phyloP scores from a whole-genome alignment of 30 jellyfish, hydroid and myxozoan genomes.

The Clytia hemisphaerica region DNA sequence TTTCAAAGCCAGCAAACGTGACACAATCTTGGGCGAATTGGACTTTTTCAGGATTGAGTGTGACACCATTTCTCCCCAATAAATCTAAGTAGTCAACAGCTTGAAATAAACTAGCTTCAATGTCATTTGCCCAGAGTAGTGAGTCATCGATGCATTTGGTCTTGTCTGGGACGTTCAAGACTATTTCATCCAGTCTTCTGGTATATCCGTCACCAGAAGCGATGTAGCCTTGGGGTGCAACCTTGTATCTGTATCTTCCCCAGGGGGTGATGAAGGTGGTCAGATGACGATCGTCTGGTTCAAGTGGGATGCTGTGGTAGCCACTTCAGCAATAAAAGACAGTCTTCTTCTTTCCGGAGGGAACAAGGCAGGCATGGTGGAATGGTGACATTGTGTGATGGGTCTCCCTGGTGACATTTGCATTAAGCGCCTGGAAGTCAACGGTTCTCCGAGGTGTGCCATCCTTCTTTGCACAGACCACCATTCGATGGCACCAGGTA shows the following conservation, averaged over 20 bases:
- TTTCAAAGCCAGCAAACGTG: constrained; percentile 18
- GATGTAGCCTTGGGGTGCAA: constrained; percentile 14
- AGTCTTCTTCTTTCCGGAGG: too few species aligned
- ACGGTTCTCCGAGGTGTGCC: constrained; percentile 21
- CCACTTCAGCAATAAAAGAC: background rate
- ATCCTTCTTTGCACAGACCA: constrained; percentile 4
- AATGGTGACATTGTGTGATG: constrained; percentile 34
- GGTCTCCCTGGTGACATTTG: constrained; percentile 20
- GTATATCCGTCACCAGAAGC: constrained; percentile 12
- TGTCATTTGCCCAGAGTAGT: constrained; percentile 18
- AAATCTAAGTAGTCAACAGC: constrained; percentile 17
- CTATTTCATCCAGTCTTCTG: constrained; percentile 6
- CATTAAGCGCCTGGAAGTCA: constrained; percentile 23
- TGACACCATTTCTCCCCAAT: background rate
- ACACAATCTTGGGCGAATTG: background rate
- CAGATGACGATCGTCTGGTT: constrained; percentile 9
- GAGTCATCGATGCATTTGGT: constrained; percentile 22
- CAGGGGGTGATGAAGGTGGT: constrained; percentile 16
- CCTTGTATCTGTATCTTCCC: too few species aligned
- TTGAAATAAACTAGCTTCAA: constrained; percentile 16
- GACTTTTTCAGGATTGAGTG: constrained; percentile 3
- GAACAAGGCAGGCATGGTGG: background rate
- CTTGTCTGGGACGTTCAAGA: constrained; percentile 13
- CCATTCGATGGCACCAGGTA: constrained; percentile 28
- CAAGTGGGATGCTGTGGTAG: constrained; percentile 27